A percentile compares a stretch with the other conserved stretches of the same genome.
Conservation (phyloP, 1,140 invertebrate genomes). For the Drosophila bifasciata region DNA sequence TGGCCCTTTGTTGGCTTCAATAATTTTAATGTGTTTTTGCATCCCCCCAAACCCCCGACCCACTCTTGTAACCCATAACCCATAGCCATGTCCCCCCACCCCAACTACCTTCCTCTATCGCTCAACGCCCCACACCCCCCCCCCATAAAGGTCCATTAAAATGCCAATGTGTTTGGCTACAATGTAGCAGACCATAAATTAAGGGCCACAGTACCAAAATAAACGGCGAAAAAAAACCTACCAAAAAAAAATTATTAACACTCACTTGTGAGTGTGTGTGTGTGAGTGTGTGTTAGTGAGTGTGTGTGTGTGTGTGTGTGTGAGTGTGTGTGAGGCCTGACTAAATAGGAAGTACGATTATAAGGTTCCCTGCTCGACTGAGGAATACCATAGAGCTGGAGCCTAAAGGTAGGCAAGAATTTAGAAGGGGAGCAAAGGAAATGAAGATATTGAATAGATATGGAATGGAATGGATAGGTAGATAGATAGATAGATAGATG, state of each 20-base stretch:
- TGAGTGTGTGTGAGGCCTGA: slow-evolving; percentile 11
- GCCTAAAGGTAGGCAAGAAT: too few species aligned
- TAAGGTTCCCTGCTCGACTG: neutral
- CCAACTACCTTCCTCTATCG: slow-evolving; percentile 24
- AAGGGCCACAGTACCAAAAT: slow-evolving; percentile 51
- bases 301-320: slow-evolving; percentile 19
- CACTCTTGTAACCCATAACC: too few species aligned
- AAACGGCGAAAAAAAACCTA: slow-evolving; percentile 47
- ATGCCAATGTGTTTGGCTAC: slow-evolving; percentile 77
- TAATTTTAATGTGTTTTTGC: slow-evolving; percentile 73
- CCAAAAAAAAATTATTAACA: slow-evolving; percentile 67
- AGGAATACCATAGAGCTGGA: neutral
- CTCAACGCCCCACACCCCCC: too few species aligned
- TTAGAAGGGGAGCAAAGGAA: too few species aligned
- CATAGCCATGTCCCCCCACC: neutral
- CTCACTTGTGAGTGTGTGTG: slow-evolving; percentile 20
- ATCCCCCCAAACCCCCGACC: neutral
- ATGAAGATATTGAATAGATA: too few species aligned
- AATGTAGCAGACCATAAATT: slow-evolving; percentile 75
- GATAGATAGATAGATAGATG: too few species aligned
- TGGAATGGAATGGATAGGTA: too few species aligned
- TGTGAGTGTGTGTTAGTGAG: slow-evolving; percentile 15
- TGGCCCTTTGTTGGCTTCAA: slow-evolving; percentile 74
- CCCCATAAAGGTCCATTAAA: slow-evolving; percentile 74
- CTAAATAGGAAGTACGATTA: slow-evolving; percentile 19